Evolutionary conservation across 1,140 invertebrate species (phyloP).

Genomic region (Harpegnathos saltator): DNA sequence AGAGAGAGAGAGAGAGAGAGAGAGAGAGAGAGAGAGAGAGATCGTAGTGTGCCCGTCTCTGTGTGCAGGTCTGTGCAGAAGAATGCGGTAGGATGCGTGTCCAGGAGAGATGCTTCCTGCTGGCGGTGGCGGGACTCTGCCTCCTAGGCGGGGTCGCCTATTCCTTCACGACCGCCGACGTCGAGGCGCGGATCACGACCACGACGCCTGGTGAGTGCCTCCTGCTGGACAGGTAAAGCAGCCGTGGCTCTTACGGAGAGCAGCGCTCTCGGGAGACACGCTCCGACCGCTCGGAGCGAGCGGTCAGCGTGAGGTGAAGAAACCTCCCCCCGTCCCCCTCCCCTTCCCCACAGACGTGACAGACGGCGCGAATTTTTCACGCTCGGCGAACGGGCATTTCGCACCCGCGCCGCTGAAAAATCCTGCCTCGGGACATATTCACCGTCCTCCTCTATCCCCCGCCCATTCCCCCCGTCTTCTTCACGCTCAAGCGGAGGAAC

Average conservation of each 20-base stretch:
- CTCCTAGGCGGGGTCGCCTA: slow-evolving; percentile 71
- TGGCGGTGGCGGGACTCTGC: slow-evolving; percentile 77
- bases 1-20: too few relatives aligned
- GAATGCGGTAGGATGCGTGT: slow-evolving; percentile 84
- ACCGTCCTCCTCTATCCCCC: too few relatives aligned
- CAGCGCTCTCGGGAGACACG: not conserved
- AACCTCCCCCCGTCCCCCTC: not conserved
- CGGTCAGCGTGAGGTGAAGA: too few relatives aligned
- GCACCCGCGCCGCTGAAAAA: too few relatives aligned
- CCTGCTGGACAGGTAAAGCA: not conserved
- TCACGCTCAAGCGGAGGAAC: too few relatives aligned
- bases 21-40: too few relatives aligned
- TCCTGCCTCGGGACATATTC: too few relatives aligned
- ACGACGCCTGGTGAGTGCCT: slow-evolving; percentile 54
- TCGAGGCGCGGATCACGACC: slow-evolving; percentile 33
- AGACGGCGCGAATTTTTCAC: not conserved
- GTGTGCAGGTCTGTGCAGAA: slow-evolving; percentile 62
- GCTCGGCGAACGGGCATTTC: too few relatives aligned
- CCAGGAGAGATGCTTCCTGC: slow-evolving; percentile 80
- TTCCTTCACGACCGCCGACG: slow-evolving; percentile 35
- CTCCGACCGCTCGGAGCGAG: too few relatives aligned
- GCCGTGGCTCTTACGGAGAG: too few relatives aligned
- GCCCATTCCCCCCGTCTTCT: too few relatives aligned
- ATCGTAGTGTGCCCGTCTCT: slow-evolving; percentile 16
- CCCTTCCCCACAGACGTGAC: too few relatives aligned